Conservation (phyloP, 2,888 invertebrate species). For the Yponomeuta plumbellus region DNA sequence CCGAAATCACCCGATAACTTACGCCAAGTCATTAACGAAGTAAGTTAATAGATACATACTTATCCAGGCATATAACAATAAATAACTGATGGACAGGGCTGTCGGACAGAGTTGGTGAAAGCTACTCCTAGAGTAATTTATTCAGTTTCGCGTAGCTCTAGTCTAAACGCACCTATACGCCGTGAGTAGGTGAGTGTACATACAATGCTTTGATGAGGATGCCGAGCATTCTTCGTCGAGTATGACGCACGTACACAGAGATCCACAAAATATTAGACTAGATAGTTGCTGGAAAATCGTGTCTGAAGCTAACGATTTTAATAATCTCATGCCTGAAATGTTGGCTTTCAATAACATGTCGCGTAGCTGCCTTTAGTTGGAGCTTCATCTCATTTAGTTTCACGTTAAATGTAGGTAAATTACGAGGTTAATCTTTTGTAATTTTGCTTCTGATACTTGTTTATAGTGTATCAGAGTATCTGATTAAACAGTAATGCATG, state of each 20-base stretch:
- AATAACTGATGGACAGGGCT: no score
- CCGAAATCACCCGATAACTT: no score
- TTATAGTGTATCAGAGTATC: no score
- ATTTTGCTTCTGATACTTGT: no score
- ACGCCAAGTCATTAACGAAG: no score
- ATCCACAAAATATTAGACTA: not conserved
- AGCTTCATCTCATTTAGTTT: not conserved
- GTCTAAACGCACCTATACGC: not conserved
- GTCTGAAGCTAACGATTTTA: constrained; percentile 8
- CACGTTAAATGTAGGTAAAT: no score
- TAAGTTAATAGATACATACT: no score
- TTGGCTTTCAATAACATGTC: not conserved
- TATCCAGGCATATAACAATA: no score
- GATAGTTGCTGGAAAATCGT: constrained; percentile 3
- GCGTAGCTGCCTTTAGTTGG: not conserved
- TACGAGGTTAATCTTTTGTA: no score
- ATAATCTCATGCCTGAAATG: constrained; percentile 1
- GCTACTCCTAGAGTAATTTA: no score
- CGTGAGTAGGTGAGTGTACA: constrained; percentile 4
- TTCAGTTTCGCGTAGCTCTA: not conserved
- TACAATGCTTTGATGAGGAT: constrained; percentile 66
- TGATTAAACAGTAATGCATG: no score
- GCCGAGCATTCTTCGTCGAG: constrained; percentile 51
- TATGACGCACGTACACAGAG: constrained; percentile 37
- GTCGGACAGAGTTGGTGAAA: no score